Conservation (phyloP, 2,797 vertebrate genomes). For the Nannoperca obscura region DNA sequence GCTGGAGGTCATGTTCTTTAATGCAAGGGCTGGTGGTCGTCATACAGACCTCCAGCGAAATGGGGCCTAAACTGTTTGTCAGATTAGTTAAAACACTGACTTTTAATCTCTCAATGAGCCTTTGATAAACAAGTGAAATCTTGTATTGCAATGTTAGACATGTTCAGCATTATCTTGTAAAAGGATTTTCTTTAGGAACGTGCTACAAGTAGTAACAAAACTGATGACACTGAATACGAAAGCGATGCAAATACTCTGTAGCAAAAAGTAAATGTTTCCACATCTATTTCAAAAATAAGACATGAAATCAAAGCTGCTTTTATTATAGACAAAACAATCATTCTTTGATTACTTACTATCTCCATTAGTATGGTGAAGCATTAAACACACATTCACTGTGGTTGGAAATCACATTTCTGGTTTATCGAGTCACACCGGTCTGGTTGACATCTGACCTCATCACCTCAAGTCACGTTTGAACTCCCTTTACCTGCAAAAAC, state of each 20-base stretch:
- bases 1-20: slow-evolving; percentile 27
- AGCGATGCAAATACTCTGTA: background rate
- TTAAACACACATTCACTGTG: background rate
- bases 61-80: slow-evolving; percentile 22
- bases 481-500: background rate
- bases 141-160: background rate
- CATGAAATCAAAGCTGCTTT: too few relatives aligned
- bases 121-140: background rate
- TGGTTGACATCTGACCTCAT: background rate
- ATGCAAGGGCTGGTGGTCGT: slow-evolving; percentile 32
- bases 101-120: background rate
- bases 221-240: background rate
- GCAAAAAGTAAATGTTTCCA: background rate
- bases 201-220: background rate
- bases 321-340: background rate
- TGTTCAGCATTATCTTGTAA: background rate
- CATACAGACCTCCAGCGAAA: slow-evolving; percentile 32
- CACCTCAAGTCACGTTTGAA: background rate
- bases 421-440: background rate
- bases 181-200: background rate
- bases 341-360: background rate
- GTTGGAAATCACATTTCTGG: background rate
- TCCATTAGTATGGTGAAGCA: background rate
- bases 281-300: background rate
- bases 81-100: slow-evolving; percentile 11